Evolutionary conservation across 2,888 invertebrate genomes (phyloP), one percentile per base, ranked within the genome.

Genomic region (Epinotia brunnichana): DNA sequence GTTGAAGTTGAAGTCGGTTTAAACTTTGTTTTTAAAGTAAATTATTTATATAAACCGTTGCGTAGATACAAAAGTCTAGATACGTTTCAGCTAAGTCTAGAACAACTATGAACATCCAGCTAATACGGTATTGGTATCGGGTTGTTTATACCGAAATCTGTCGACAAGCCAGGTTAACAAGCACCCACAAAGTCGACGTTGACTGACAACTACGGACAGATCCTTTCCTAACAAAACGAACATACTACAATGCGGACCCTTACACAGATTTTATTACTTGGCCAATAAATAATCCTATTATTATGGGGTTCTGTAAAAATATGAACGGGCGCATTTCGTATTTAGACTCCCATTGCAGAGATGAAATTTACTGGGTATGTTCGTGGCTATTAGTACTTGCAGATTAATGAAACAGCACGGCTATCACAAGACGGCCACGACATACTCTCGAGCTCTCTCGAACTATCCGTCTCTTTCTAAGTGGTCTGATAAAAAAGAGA

Each of bases 241-340:
- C 86, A 87, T 79, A 82, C 87, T 88, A 86, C 91, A 91, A 91
- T 90, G 83, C 83, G 82, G 79, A 84, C 86, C 91, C 87, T 86
- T 85, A 85, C 80, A 81, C 77, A 83, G 81, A 86, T 87, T 90
- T 89, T 89, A 90, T 87, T 88, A 83, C 86, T 85, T 82, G 76
- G 85, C 86, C 84, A 91, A 91, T 91, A 92, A 92, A 92, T 92
- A 92, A 90, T 89, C 85, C 87, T 83, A 87, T 82, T 85, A 88
- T 88, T 88, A 90, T 85, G 86, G 89, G 86, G 83, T 82, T 73
- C 73, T 70, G 73, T 60, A 83, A 81, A 85, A 84, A 75, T 66
- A 80, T 77, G 75, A 74, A 61, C 70, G 70, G 64, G 73, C 57
- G 76, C 74, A 77, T 81, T 83, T 82, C 83, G 83, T 89, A 90